Evolutionary conservation across 2,888 invertebrate genomes (phyloP).

Genomic region (Eubasilissa splendida): DNA sequence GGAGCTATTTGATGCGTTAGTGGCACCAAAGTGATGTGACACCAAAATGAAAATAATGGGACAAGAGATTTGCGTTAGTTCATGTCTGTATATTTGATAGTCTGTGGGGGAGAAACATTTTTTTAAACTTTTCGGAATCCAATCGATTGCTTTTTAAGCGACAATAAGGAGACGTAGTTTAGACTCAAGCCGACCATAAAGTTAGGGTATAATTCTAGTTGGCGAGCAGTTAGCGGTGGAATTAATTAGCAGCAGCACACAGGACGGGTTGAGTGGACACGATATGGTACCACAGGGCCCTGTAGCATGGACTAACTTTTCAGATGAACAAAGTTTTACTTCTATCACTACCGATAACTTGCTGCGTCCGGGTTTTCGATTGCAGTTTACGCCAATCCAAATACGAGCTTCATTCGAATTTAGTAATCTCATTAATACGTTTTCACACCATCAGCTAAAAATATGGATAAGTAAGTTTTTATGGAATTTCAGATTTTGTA

Average conservation of each 20-base stretch:
- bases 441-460: too few relatives aligned
- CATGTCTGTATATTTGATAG: too few relatives aligned
- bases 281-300: constrained; percentile 36
- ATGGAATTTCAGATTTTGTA: too few relatives aligned
- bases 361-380: constrained; percentile 18
- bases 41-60: too few relatives aligned
- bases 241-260: constrained; percentile 41
- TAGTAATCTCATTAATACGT: too few relatives aligned
- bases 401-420: too few relatives aligned
- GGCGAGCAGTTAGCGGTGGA: constrained; percentile 15
- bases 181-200: neutral
- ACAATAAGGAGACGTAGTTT: neutral
- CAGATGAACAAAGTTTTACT: constrained; percentile 52
- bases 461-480: too few relatives aligned
- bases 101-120: too few relatives aligned
- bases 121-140: too few relatives aligned
- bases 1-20: too few relatives aligned
- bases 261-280: constrained; percentile 37
- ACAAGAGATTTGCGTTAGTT: too few relatives aligned
- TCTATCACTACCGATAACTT: constrained; percentile 30
- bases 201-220: constrained; percentile 18
- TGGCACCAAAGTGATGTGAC: too few relatives aligned
- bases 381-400: neutral
- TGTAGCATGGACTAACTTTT: constrained; percentile 44
- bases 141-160: neutral